Evolutionary conservation across 2,797 vertebrate species (phyloP), one percentile per base, ranked within the genome.

Genomic region (Tokudaia tokunoshimensis): DNA sequence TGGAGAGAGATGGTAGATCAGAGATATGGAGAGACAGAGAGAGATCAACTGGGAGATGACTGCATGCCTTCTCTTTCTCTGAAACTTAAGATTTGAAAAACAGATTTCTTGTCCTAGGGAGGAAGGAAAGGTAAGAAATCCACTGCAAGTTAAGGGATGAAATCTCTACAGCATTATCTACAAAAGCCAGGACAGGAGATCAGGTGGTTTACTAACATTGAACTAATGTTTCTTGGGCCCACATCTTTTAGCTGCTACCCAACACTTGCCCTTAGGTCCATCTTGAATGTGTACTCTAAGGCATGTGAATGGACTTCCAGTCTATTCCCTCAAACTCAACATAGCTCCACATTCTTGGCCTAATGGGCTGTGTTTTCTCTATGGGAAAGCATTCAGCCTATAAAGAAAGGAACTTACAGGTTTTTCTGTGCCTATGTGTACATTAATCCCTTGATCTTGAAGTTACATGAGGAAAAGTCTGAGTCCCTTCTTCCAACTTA

Each of bases 281-380:
- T 37, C 57, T 6, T 0, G 2, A 19, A 26, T 3, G 17, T 20
- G 20, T 31, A 61, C 1, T 5, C 10, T 6, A 57, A 67, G 83
- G 44, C 3, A 0, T 6, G 11, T 13, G 20, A 34, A n/a, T 0
- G 6, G n/a, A 9, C 44, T 6, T n/a, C 72, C 13, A 3, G 0
- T 22, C 20, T 9, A 50, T 24, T 52, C 26, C 11, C 14, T 24
- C 31, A 0, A 1, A 8, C 4, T 2, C 3, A 31, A 15, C 61
- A 2, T 1, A 26, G 78, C 19, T 31, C 4, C 57, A 12, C 12
- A 1, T 0, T 0, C 44, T 34, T 41, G 29, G 2, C 44, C 52
- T 0, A 0, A 0, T 0, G 6, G 12, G 19, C 0, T 0, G 0
- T 0, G 0, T 57, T 57, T 70, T 67, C 44, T 75, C 20, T 15